A percentile compares a stretch with the other conserved stretches of the same genome.
Conservation (phyloP, 1,140 invertebrate genomes). For the Harlomillsia oculata region DNA sequence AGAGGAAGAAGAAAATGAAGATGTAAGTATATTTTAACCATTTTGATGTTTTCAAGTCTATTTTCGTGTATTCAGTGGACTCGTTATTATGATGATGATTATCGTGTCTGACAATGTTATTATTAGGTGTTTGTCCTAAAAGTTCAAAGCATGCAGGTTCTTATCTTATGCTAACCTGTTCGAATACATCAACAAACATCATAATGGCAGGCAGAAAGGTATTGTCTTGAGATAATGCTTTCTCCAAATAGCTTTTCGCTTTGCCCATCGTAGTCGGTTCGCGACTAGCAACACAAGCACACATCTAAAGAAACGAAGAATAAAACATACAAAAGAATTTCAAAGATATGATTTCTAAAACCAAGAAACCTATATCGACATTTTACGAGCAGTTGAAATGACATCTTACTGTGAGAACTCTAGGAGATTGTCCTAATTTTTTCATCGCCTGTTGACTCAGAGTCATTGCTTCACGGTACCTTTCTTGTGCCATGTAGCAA, state of each 20-base stretch:
- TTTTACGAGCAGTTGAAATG: not conserved
- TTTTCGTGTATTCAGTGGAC: too few species aligned
- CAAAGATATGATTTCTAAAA: not conserved
- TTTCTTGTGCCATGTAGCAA: constrained; percentile 55
- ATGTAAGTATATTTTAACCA: too few species aligned
- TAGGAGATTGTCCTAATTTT: constrained; percentile 56
- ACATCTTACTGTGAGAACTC: constrained; percentile 54
- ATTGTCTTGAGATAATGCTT: constrained; percentile 56
- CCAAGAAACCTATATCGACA: not conserved
- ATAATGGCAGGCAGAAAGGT: constrained; percentile 57
- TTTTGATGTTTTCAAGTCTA: too few species aligned
- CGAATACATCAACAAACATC: constrained; percentile 53
- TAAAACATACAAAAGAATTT: not conserved
- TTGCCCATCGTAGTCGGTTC: constrained; percentile 54
- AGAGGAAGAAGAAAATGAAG: too few species aligned
- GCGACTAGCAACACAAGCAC: constrained; percentile 58
- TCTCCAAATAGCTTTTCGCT: constrained; percentile 58
- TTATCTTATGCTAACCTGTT: constrained; percentile 41
- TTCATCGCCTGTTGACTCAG: constrained; percentile 59
- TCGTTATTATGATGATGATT: too few species aligned
- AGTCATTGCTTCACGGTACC: constrained; percentile 57
- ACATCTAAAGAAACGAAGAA: constrained; percentile 47
- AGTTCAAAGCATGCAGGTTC: too few species aligned
- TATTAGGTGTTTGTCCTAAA: too few species aligned
- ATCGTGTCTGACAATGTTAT: too few species aligned